Base-by-base conservation (phyloP, 2,888 invertebrate species). In the Tenthredo scrophulariae region DNA sequence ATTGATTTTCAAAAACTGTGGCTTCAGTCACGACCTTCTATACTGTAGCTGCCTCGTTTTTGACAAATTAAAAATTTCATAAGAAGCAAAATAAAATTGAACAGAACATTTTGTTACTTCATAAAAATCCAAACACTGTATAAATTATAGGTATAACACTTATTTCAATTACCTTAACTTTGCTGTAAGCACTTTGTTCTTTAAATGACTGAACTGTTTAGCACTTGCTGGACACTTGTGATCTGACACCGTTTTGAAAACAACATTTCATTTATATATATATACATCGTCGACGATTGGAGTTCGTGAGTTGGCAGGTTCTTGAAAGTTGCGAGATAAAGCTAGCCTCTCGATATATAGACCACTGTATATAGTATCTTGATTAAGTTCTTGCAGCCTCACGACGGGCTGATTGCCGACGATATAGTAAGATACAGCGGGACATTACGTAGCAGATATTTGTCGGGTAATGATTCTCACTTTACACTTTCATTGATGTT, bases 261-360 rank as follows among this genome's bases (percentile, higher is more conserved):
- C 40, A 33, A 13, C 22, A 62, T 62, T 37, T 40, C 40, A 58
- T 62, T 40, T 58, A 80, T 58, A 80, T 22, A n/a, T 33, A 80
- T 58, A 79, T 22, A 9, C n/a, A 9, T 9, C 13, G 37, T 10
- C 2, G 18, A 13, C 33, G 33, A 33, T 67, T 67, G 6, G 33
- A 58, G 40, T 62, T 18, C 83, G 65, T 67, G 67, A 67, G 83
- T 67, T 29, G 29, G 46, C 46, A 62, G 58, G 33, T 22, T 80
- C 62, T 67, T 67, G 67, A 83, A 83, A 65, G 83, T 80, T 43
- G 18, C 9, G 4, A 67, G 83, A 83, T 83, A 83, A 65, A 13
- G 67, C 67, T 83, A 83, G 67, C 83, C 67, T 46, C 29, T 26
- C 22, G 43, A 13, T n/a, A n/a, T n/a, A n/a, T 6, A 83, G 82